A percentile compares a stretch with the other conserved stretches of the same genome.
Conservation (phyloP, 2,113 vertebrate genomes). For the Phycodurus eques region DNA sequence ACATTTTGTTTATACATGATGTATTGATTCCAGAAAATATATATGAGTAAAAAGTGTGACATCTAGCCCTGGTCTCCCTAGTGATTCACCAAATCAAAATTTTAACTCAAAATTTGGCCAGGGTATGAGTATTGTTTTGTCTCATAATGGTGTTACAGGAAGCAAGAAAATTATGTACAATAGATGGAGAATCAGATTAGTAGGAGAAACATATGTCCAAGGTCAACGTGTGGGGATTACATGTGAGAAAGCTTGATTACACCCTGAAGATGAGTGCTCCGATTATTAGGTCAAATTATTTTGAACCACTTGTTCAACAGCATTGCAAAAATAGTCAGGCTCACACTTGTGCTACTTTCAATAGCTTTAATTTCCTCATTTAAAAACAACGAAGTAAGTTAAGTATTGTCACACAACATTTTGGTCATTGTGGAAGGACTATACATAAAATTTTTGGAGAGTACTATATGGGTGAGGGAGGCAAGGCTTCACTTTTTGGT, state of each 20-base stretch:
- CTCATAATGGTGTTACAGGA: neutral
- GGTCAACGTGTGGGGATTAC: slow-evolving; percentile 38
- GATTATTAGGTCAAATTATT: slow-evolving; percentile 32
- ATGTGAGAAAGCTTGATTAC: slow-evolving; percentile 26
- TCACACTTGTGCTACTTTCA: no score
- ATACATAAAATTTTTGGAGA: neutral
- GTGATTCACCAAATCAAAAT: neutral
- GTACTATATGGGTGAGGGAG: neutral
- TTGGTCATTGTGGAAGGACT: neutral
- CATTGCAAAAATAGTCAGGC: neutral
- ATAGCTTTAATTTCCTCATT: neutral
- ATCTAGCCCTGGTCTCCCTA: neutral
- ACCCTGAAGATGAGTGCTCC: slow-evolving; percentile 6
- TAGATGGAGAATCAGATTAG: no score
- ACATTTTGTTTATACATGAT: no score
- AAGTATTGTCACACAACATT: neutral
- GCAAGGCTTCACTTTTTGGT: neutral
- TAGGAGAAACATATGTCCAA: neutral
- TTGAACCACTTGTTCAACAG: slow-evolving; percentile 12
- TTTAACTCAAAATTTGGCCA: neutral
- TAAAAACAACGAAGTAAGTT: no score
- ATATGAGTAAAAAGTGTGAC: no score
- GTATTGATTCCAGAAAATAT: no score
- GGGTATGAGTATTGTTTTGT: neutral
- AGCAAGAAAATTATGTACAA: neutral